phyloP scores from a whole-genome alignment of 2,797 vertebrate species.

The Ispidina picta region DNA sequence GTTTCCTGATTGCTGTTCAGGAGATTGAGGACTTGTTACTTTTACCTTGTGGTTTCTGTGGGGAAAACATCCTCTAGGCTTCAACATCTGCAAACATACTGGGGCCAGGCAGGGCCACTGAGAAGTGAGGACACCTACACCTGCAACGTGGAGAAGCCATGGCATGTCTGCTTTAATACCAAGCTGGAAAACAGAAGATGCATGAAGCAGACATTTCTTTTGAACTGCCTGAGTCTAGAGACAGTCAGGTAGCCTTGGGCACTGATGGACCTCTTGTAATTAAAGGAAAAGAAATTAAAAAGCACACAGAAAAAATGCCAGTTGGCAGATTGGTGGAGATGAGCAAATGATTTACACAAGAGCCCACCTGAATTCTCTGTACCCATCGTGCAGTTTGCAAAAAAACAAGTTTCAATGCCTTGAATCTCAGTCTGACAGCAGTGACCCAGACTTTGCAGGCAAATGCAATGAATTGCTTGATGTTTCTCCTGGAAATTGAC shows the following conservation, averaged over 20 bases:
- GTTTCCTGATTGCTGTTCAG: constrained; percentile 74
- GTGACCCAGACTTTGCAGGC: background rate
- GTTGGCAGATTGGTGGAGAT: background rate
- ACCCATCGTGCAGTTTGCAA: rapidly evolving
- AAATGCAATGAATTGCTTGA: background rate
- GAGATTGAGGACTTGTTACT: constrained; percentile 79
- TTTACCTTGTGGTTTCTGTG: constrained; percentile 77
- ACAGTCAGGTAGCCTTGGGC: background rate
- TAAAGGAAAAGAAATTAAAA: background rate
- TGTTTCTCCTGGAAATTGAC: background rate
- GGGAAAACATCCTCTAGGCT: constrained; percentile 69
- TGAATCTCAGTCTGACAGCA: background rate
- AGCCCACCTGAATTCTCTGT: background rate
- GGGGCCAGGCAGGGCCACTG: background rate
- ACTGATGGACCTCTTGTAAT: background rate
- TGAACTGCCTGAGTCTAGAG: background rate
- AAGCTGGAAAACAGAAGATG: background rate
- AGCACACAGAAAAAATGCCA: background rate
- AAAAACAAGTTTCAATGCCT: background rate
- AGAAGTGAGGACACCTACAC: background rate
- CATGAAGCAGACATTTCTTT: background rate
- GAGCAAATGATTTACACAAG: background rate
- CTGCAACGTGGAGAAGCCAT: background rate
- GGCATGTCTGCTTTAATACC: background rate
- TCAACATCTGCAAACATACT: constrained; percentile 54